Evolutionary conservation across 2,888 invertebrate genomes (phyloP), one percentile per base, ranked within the genome.

Genomic region (Phrixothrix hirtus): DNA sequence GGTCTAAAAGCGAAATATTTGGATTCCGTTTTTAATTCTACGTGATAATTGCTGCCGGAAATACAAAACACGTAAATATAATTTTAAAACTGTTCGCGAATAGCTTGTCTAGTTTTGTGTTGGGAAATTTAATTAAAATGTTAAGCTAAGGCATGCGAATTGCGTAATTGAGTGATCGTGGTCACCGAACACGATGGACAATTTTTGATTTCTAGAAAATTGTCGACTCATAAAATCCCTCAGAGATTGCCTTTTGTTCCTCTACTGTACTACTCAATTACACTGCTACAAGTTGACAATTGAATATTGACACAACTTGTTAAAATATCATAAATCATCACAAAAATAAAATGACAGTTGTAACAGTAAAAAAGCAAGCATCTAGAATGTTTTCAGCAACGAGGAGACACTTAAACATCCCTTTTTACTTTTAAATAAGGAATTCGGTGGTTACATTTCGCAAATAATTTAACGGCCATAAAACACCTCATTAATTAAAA

Each of bases 131-230:
- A 30, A 46, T 52, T 46, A 39, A 41, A 41, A 30, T 30, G 50
- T 50, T 44, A 44, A 45, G 14, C 27, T 13, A 16, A 11, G 27
- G 17, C 52, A 25, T 34, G 35, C 14, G 17, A 25, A 29, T 41
- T 45, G 51, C 21, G 12, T 52, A 52, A 52, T 52, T 41, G 42
- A 52, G 52, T 37, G 46, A 52, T 47, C 36, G 41, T 35, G 46
- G 46, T 47, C 36, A 29, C 27, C 46, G 25, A 52, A 52, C 52
- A 52, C 46, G 35, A 51, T 52, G 34, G 45, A 36, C 41, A 52
- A 46, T 51, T 51, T 39, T 45, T 39, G 21, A 14, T 15, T 14
- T 17, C 11, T 9, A 17, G 10, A 11, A 43, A 44, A 50, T 44
- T 32, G 45, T 45, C 37, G 36, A 17, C 27, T 27, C 29, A 29